phyloP scores from a whole-genome alignment of 2,888 invertebrate species.

The Napeogenes sylphis region DNA sequence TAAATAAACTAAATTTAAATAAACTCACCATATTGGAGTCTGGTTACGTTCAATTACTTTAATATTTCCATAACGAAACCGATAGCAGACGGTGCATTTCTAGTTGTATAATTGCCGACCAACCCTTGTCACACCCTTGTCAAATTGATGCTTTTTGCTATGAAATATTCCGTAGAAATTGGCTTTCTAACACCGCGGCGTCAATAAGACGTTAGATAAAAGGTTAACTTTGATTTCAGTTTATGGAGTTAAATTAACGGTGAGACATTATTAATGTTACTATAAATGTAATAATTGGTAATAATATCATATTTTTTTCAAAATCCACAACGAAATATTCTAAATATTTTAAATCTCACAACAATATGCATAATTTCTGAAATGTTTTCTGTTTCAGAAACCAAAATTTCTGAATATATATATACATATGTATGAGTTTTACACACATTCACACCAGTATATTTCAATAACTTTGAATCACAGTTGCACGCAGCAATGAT shows the following conservation, averaged over 20 bases:
- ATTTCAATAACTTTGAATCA: no score
- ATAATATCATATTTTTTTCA: no score
- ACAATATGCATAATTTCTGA: no score
- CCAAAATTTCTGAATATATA: no score
- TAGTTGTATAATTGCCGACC: conserved; percentile 55
- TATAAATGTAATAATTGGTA: no score
- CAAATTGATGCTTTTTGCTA: conserved; percentile 51
- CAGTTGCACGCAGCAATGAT: no score
- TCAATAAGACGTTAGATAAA: conserved; percentile 19
- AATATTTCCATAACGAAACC: conserved; percentile 21
- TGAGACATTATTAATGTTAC: background rate
- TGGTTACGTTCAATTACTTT: conserved; percentile 10
- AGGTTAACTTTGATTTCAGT: background rate
- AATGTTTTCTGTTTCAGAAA: no score
- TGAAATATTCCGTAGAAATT: conserved; percentile 46
- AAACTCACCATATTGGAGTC: background rate
- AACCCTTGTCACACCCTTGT: conserved; percentile 64
- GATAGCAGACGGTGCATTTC: conserved; percentile 24
- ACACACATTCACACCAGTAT: no score
- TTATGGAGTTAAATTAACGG: background rate
- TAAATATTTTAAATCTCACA: no score
- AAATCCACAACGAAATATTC: no score
- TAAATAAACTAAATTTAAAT: no score
- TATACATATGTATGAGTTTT: no score
- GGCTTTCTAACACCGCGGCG: conserved; percentile 33